Evolutionary conservation across 2,888 invertebrate genomes (phyloP), one percentile per base, ranked within the genome.

Genomic region (Synergus itoensis): DNA sequence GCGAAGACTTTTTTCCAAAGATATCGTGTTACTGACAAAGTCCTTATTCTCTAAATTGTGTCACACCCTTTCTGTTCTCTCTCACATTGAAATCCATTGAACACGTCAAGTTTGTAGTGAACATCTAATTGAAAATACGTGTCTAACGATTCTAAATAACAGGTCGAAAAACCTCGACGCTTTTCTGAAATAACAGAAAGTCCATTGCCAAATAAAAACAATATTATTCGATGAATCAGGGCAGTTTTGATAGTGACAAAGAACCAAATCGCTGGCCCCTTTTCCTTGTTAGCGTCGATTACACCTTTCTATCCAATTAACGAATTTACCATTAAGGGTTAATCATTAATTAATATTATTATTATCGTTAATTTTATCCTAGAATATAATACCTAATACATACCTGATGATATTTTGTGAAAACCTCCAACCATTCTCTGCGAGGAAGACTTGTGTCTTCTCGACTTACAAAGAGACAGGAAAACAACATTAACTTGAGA

Each of bases 331-430:
- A 82, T 87, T 87, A 88, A 88, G 88, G 86, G 85, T 90, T 89
- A 90, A 84, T 88, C 85, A 84, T 88, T 88, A 89, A 89, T 89
- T 88, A 89, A 73, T 73, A 40, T 88, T 60, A 77, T 80, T 80
- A 64, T 79, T 88, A 89, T 88, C 87, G 84, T 88, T 89, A 90
- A 88, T 86, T 86, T 87, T 86, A 88, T 87, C 84, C 87, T 90
- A 89, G 85, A 86, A 87, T 90, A 90, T 90, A 89, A 89, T 90
- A 90, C 86, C 88, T 90, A 88, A 87, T 83, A 89, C 86, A 85
- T 88, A 89, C 87, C 89, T 86, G 88, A 89, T 89, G 88, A 90
- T 90, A 88, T 88, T 85, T 86, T 86, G 87, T 88, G 88, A 89
- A 90, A 89, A 88, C 83, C 83, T 85, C 80, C 82, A 78, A 80